phyloP scores from a whole-genome alignment of 2,113 vertebrate species.

The Takifugu bimaculatus region DNA sequence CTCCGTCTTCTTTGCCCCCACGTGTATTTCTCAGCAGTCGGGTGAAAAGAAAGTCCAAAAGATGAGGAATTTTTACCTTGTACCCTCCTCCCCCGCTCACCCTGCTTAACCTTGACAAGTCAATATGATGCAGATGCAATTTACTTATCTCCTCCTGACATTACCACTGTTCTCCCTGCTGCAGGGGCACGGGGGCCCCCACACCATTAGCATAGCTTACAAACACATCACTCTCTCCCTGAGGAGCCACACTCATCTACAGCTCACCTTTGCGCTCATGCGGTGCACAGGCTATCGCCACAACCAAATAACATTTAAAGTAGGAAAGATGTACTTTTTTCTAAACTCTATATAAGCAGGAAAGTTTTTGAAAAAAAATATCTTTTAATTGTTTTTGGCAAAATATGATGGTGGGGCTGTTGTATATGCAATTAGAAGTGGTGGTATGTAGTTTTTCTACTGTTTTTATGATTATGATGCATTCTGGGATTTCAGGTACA shows the following conservation, averaged over 20 bases:
- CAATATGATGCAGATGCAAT: constrained; percentile 74
- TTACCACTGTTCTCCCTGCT: constrained; percentile 68
- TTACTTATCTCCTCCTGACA: constrained; percentile 78
- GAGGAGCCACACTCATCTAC: constrained; percentile 18
- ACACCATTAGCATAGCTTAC: constrained; percentile 69
- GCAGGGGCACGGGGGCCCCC: constrained; percentile 57
- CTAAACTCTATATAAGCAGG: no score
- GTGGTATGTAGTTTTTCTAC: no score
- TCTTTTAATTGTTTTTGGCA: no score
- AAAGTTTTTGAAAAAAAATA: no score
- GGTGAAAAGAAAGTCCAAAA: constrained; percentile 41
- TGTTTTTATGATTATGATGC: no score
- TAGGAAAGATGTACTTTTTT: not conserved
- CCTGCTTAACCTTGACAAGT: constrained; percentile 79
- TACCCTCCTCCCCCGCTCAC: constrained; percentile 49
- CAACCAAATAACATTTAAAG: constrained; percentile 7
- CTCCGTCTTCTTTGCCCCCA: constrained; percentile 21
- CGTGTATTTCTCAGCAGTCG: constrained; percentile 52
- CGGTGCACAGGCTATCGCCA: not conserved
- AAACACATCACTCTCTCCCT: constrained; percentile 61
- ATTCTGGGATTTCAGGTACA: no score
- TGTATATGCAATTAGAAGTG: no score
- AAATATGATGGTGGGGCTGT: no score
- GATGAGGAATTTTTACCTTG: constrained; percentile 35
- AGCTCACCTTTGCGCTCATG: constrained; percentile 1